These are phyloP conservation scores for Archips xylosteana DNA, from an alignment of 2,888 invertebrate species.

Conservation along the genomic window DNA sequence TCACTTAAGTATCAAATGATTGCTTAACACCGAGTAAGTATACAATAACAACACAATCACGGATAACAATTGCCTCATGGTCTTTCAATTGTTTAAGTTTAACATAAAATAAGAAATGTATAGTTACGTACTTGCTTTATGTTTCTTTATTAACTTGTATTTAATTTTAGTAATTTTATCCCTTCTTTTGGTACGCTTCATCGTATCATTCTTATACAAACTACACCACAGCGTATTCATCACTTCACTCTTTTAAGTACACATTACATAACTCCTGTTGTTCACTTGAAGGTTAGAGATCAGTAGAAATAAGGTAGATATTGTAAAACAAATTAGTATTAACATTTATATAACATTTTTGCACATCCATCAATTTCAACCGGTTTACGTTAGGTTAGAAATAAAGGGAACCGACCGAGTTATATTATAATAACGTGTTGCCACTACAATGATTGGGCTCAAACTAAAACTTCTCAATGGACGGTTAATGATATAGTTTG, in stretches of 20 bases:
- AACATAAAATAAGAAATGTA: background rate
- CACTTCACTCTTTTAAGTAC: constrained; percentile 46
- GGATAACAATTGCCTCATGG: background rate
- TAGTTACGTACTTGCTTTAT: constrained; percentile 70
- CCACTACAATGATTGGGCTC: constrained; percentile 66
- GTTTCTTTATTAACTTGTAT: constrained; percentile 76
- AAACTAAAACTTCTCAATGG: constrained; percentile 67
- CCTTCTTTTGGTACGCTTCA: constrained; percentile 71
- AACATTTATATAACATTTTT: constrained; percentile 15
- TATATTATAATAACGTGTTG: constrained; percentile 65
- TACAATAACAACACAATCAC: constrained; percentile 20
- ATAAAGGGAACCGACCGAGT: constrained; percentile 29
- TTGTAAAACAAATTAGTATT: constrained; percentile 19
- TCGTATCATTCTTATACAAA: constrained; percentile 51
- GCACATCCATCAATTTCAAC: constrained; percentile 18
- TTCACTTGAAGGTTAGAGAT: constrained; percentile 59
- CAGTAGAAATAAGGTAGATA: constrained; percentile 36
- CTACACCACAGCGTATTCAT: constrained; percentile 62
- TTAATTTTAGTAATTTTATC: constrained; percentile 77
- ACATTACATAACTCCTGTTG: constrained; percentile 55
- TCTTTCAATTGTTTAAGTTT: constrained; percentile 2
- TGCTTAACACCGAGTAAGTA: constrained; percentile 20
- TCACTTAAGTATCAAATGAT: constrained; percentile 29
- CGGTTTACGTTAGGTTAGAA: constrained; percentile 22
- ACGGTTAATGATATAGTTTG: constrained; percentile 58